Evolutionary conservation across 2,113 vertebrate species (phyloP), one percentile per base, ranked within the genome.

Genomic region (Calypte anna): DNA sequence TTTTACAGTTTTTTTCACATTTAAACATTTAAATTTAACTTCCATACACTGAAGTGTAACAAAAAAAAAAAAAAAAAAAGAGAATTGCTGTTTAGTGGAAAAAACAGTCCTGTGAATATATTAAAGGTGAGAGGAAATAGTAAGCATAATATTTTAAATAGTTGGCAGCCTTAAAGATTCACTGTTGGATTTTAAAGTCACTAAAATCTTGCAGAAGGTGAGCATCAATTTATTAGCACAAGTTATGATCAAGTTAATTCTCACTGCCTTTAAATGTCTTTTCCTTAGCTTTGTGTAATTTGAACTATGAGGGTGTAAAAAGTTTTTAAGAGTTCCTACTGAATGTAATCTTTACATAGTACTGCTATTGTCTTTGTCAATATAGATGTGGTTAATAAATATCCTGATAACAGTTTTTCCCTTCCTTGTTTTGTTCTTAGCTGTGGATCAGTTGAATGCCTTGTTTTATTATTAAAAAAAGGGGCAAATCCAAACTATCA

Each of bases 401-500:
- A 44, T 61, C 11, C 18, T 76, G 76, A 21, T 57, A 69, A 80
- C 20, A 78, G 7, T 61, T 67, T 81, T 75, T 50, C 28, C 12
- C 30, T 89, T 74, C 64, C 18, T 40, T 90, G 15, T 28, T 93
- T 79, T 78, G 46, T 70, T 88, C 58, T n/a, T 88, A 99, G 99
- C 93, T 99, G 99, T 98, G 99, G 99, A 14, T 99, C 99, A 7
- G 98, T 99, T 95, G 99, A 99, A 97, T 99, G 99, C 96, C 98
- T 99, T 91, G 98, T 99, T 91, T 96, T 99, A 7, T 97, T 99
- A 88, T 95, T 99, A 96, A 99, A 99, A 97, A 99, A 98, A 96
- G 99, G 99, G 94, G 99, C 99, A 88, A 99, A 99, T 92, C 99
- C 99, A 69, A 99, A 99, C 96, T 99, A 99, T 96, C 99, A 99